phyloP scores from a whole-genome alignment of 2,113 vertebrate genomes.

The human region GRCh38 chr11:62020001-62020500 shows the following conservation, averaged over 20 bases:
- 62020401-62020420: neutral
- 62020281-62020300: neutral
- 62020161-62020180: neutral
- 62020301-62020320: neutral
- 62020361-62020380: neutral
- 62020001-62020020: too few relatives aligned
- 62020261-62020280: neutral
- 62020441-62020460: too few relatives aligned
- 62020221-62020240: neutral
- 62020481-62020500: too few relatives aligned
- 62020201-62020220: neutral
- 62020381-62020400: neutral
- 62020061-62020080: too few relatives aligned
- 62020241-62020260: neutral
- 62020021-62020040: too few relatives aligned
- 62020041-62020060: too few relatives aligned
- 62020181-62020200: neutral
- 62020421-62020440: too few relatives aligned
- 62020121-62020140: neutral
- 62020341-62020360: neutral
- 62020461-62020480: too few relatives aligned
- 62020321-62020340: too few relatives aligned
- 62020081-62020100: too few relatives aligned
- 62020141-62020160: neutral
- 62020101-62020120: neutral